A percentile compares a stretch with the other conserved stretches of the same genome.
These are phyloP conservation scores for Phylloscopus trochiloides DNA, from an alignment of 2,113 vertebrate genomes.

Conservation along the genomic window DNA sequence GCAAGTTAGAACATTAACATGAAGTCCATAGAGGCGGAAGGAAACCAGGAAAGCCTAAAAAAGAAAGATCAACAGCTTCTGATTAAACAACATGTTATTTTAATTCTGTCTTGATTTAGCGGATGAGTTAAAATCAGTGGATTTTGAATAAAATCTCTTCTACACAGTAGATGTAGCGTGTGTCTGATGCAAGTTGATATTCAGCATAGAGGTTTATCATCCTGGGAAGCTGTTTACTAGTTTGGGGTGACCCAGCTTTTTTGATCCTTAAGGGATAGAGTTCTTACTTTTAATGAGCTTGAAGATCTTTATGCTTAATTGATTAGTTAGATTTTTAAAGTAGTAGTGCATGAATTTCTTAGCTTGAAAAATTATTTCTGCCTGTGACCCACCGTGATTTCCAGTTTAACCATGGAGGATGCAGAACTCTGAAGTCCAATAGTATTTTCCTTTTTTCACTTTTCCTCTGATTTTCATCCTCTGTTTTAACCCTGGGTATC, in stretches of 20 bases:
- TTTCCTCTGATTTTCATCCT: background rate
- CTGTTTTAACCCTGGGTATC: background rate
- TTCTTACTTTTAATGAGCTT: conserved; percentile 26
- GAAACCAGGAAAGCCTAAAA: background rate
- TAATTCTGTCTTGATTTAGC: conserved; percentile 33
- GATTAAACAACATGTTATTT: conserved; percentile 5
- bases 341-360: background rate
- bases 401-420: background rate
- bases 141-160: background rate
- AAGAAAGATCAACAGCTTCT: conserved; percentile 18
- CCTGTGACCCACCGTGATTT: background rate
- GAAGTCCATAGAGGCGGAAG: background rate
- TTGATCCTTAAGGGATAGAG: background rate
- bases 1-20: conserved; percentile 6
- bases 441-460: background rate
- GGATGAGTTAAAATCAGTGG: background rate
- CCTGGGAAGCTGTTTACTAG: background rate
- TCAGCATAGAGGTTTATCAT: background rate
- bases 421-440: background rate
- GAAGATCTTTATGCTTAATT: background rate
- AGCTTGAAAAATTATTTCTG: background rate
- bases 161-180: background rate
- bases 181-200: background rate
- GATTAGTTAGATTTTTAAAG: conserved; percentile 14
- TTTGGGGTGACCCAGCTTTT: background rate